Base-by-base conservation (phyloP, 2,797 vertebrate species). In the Antrozous pallidus region DNA sequence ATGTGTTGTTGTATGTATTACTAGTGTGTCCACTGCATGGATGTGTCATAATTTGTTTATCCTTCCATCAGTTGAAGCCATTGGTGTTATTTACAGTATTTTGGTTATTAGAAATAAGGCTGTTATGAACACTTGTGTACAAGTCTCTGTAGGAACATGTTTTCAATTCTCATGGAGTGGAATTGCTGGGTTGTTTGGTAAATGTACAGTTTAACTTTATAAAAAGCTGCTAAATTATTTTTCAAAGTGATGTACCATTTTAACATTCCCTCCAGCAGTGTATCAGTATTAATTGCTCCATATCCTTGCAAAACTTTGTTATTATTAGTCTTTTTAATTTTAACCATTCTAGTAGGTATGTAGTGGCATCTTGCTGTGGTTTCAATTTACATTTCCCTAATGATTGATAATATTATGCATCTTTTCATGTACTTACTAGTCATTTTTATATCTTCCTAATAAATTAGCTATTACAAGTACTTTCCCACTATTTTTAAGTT, bases 401-500 rank as follows among this genome's bases (percentile, higher is more conserved):
- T 6, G 6, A 69, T 40, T 36, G 54, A 79, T 36, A 61, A 49
- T 3, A 9, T 8, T 40, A 67, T 73, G 22, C 13, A 47, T 58
- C 24, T 78, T 92, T 54, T 36, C 82, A 28, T 12, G 36, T 16
- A 71, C 31, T 93, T 65, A 36, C 18, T 54, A 85, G 31, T 31
- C n/a, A 51, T n/a, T 8, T 5, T 10, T 20, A 22, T 18, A 51
- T 38, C 26, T 88, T 77, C 24, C 61, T 67, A 65, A 26, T 69
- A 42, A 94, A 81, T n/a, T 28, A 74, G 45, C 33, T 17, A 3
- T 58, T 86, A 69, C 26, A 79, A 71, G 79, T 75, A 69, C 31
- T 77, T 73, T 82, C 18, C 14, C 17, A 40, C n/a, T 88, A 28
- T n/a, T 90, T 88, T 79, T 24, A 94, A 79, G 63, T 85, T 74